Evolutionary conservation across 2,113 vertebrate species (phyloP), one percentile per base, ranked within the genome.

Genomic region (Sturnus vulgaris): DNA sequence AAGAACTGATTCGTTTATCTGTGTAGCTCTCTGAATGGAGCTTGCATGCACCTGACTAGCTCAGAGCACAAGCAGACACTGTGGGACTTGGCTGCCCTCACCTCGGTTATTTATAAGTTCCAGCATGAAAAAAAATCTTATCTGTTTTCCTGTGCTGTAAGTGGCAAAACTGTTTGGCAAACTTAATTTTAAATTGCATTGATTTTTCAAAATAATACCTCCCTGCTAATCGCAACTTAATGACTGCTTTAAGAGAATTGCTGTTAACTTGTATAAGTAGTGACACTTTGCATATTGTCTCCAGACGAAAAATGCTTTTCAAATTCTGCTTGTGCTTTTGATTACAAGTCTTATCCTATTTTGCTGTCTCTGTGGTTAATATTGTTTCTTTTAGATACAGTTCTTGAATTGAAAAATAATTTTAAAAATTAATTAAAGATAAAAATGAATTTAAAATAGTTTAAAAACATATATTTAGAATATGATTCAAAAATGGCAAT

Each of bases 131-230:
- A 63, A 86, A 73, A 40, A 75, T 6, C 25, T 42, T 79, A 60
- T 35, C 66, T 81, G 1, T 95, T 94, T 78, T 82, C 64, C 11
- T 47, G 27, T 52, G 11, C 82, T 86, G 5, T 88, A 73, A 87
- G 76, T 87, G 65, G 46, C 28, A 83, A 93, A 96, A 90, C 25
- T 39, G 30, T 92, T 95, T 53, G 24, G 82, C 85, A 92, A 95
- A 92, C 65, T 37, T 75, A 52, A 80, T 95, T 96, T 86, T 86
- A 75, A 95, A 79, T 93, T 95, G 70, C 68, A 65, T 47, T 81
- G 68, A 60, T 90, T 97, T 97, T 98, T 93, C 78, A 61, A 70
- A 93, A 86, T 69, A 96, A 64, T 86, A 75, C 39, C 9, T 57
- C 60, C 81, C 59, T 87, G 64, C 76, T 95, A 93, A 92, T 93